A percentile compares a stretch with the other conserved stretches of the same genome.
Evolutionary conservation across 1,140 invertebrate genomes (phyloP).

Genomic region (Zaprionus ghesquierei): DNA sequence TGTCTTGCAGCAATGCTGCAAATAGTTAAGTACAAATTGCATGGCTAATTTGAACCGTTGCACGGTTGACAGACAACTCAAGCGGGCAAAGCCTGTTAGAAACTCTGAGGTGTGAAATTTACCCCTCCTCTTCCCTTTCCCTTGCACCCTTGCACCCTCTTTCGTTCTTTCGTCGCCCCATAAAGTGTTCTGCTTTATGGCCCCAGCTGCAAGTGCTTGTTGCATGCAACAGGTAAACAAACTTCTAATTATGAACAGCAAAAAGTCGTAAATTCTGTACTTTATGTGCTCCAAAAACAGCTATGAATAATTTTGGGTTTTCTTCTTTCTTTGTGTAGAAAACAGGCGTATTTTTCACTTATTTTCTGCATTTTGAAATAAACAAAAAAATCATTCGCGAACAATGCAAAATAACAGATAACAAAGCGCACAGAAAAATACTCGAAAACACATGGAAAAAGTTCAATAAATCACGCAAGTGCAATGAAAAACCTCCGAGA

Average conservation of each 20-base stretch:
- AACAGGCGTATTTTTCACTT: background rate
- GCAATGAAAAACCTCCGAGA: no score
- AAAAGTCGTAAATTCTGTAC: background rate
- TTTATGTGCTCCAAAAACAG: background rate
- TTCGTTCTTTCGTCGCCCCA: background rate
- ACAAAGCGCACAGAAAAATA: constrained; percentile 1
- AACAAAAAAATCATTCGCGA: background rate
- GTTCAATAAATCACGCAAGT: background rate
- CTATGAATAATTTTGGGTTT: background rate
- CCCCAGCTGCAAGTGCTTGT: background rate
- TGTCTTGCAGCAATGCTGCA: constrained; percentile 39
- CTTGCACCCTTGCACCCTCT: background rate
- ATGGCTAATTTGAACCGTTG: constrained; percentile 77
- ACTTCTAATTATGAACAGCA: constrained; percentile 16
- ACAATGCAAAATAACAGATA: constrained; percentile 15
- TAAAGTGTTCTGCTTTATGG: constrained; percentile 28
- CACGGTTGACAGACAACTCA: constrained; percentile 51
- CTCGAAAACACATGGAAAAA: background rate
- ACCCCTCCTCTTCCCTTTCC: background rate
- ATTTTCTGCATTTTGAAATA: background rate
- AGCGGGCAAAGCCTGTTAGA: constrained; percentile 28
- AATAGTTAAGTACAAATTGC: constrained; percentile 78
- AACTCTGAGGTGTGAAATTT: constrained; percentile 32
- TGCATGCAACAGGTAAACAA: constrained; percentile 14
- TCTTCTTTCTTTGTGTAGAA: background rate